Conservation (phyloP, 2,888 invertebrate genomes). For the Cheilosia grossa region DNA sequence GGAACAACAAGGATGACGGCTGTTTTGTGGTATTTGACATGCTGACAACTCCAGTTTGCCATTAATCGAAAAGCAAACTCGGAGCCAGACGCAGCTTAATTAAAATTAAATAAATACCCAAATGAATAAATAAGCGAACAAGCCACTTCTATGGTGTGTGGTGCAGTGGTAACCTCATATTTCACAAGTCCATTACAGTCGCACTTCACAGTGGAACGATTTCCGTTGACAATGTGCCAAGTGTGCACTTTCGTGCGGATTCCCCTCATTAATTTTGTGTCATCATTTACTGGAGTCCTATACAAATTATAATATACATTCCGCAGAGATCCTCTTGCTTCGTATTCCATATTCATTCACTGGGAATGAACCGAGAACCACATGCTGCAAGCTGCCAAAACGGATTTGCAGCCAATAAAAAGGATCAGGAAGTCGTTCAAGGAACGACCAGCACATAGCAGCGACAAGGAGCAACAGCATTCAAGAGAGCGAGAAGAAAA, state of each 20-base stretch:
- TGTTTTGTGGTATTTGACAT: slow-evolving; percentile 45
- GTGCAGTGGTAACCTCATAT: slow-evolving; percentile 52
- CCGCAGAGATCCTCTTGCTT: slow-evolving; percentile 43
- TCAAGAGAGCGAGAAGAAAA: slow-evolving; percentile 26
- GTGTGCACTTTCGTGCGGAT: slow-evolving; percentile 70
- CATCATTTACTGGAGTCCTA: slow-evolving; percentile 62
- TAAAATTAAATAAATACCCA: slow-evolving; percentile 54
- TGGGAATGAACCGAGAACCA: slow-evolving; percentile 51
- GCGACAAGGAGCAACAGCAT: slow-evolving; percentile 51
- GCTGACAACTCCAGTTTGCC: slow-evolving; percentile 53
- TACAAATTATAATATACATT: slow-evolving; percentile 69
- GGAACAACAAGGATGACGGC: slow-evolving; percentile 2
- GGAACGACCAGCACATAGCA: slow-evolving; percentile 54
- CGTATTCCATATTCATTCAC: slow-evolving; percentile 45
- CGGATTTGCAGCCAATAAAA: slow-evolving; percentile 74
- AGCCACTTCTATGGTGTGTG: slow-evolving; percentile 35
- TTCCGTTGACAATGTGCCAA: slow-evolving; percentile 73
- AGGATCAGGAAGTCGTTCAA: slow-evolving; percentile 74
- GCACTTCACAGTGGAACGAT: slow-evolving; percentile 69
- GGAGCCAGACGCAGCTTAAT: slow-evolving; percentile 27
- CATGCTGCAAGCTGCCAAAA: slow-evolving; percentile 70
- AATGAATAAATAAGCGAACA: slow-evolving; percentile 38
- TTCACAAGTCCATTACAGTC: slow-evolving; percentile 69
- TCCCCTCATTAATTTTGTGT: slow-evolving; percentile 70
- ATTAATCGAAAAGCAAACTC: slow-evolving; percentile 26